Evolutionary conservation across 1,140 invertebrate genomes (phyloP).

Genomic region (Drosophila tristis): DNA sequence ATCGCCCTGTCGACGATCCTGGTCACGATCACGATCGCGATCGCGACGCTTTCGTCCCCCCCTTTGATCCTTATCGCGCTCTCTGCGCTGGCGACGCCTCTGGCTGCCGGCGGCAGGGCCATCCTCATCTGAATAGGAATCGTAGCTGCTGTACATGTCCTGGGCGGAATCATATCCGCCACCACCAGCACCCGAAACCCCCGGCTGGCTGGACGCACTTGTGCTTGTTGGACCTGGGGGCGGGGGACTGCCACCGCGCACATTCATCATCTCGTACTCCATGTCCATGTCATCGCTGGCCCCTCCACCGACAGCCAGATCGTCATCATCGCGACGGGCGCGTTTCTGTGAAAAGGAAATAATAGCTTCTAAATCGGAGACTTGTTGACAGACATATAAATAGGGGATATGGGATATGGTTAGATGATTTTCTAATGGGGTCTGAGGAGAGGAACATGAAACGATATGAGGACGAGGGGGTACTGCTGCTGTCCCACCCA

Average conservation of each 20-base stretch:
- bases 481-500: no score
- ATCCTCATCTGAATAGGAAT: constrained; percentile 84
- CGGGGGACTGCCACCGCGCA: constrained; percentile 89
- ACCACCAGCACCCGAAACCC: constrained; percentile 1
- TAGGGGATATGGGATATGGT: no score
- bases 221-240: constrained; percentile 66
- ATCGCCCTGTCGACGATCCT: constrained; percentile 61
- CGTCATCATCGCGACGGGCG: constrained; percentile 46
- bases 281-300: constrained; percentile 69
- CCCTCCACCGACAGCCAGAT: constrained; percentile 20
- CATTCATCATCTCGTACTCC: constrained; percentile 91
- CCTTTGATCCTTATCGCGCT: constrained; percentile 44
- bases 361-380: background rate
- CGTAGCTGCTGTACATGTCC: constrained; percentile 85
- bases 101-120: constrained; percentile 68
- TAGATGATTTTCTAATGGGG: no score
- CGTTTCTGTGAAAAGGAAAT: constrained; percentile 51
- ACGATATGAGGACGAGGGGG: no score
- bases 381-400: background rate
- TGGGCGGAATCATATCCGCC: constrained; percentile 81
- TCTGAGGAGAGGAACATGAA: no score
- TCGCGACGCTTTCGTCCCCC: constrained; percentile 68
- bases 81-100: constrained; percentile 72
- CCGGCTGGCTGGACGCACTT: constrained; percentile 27
- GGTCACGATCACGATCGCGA: constrained; percentile 72